Evolutionary conservation across 1,140 invertebrate species (phyloP).

Genomic region (Drosophila melanogaster): DNA sequence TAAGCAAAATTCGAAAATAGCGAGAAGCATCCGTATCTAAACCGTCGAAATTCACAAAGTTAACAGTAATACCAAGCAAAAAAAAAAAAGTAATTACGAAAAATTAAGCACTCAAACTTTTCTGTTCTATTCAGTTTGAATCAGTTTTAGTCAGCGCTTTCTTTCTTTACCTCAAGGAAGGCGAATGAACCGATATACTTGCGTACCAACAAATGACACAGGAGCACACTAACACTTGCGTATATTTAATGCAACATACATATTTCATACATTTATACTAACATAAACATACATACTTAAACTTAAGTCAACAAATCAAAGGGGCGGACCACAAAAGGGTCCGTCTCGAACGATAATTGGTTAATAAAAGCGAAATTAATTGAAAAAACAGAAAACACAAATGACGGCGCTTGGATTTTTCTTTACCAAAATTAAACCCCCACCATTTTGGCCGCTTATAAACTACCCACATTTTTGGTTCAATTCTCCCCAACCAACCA

Average conservation of each 20-base stretch:
- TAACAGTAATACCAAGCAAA: conserved; percentile 16
- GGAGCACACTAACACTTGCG: conserved; percentile 55
- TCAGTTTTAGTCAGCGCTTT: conserved; percentile 40
- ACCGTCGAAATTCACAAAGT: conserved; percentile 65
- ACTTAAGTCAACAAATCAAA: conserved; percentile 74
- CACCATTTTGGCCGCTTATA: conserved; percentile 46
- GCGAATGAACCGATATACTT: conserved; percentile 46
- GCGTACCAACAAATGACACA: conserved; percentile 65
- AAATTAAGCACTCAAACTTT: conserved; percentile 32
- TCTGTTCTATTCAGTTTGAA: conserved; percentile 56
- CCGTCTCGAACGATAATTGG: conserved; percentile 67
- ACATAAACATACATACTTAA: conserved; percentile 54
- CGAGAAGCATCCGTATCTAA: conserved; percentile 27
- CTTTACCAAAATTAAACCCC: conserved; percentile 64
- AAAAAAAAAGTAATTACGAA: conserved; percentile 4
- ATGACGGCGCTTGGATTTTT: conserved; percentile 68
- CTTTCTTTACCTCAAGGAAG: conserved; percentile 42
- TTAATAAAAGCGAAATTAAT: conserved; percentile 78
- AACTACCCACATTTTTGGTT: conserved; percentile 38
- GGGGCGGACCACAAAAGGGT: conserved; percentile 39
- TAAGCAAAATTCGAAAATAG: conserved; percentile 63
- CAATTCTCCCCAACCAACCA: conserved; percentile 18
- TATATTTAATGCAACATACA: conserved; percentile 67
- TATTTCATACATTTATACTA: conserved; percentile 83
- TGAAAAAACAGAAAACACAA: conserved; percentile 60